Evolutionary conservation across 1,140 invertebrate species (phyloP), one percentile per base, ranked within the genome.

Genomic region (Achatina immaculata): DNA sequence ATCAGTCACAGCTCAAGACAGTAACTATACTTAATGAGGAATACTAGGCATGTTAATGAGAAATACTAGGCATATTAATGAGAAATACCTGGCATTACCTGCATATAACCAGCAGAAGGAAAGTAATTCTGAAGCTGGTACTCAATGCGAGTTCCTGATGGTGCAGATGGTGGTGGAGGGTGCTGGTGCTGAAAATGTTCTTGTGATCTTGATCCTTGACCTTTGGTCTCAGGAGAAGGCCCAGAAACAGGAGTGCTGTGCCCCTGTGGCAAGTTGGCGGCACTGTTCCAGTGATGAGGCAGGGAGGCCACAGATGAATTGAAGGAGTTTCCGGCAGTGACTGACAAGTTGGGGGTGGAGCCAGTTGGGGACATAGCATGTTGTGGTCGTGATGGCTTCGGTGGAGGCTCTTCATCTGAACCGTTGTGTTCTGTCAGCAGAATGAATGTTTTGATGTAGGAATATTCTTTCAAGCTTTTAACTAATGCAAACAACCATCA

Each of bases 341-440:
- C 45, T 55, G 80, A 85, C n/a, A 90, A 84, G 81, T 90, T 90
- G 65, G 90, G 88, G 21, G 89, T 88, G 42, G 90, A 91, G 55
- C 88, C 86, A 58, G 88, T 81, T 55, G 87, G 86, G 65, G 88
- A 89, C 78, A 89, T 93, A 93, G 86, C 82, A 71, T 84, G 86
- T 42, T 80, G 76, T 24, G 88, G 87, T 28, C 87, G 92, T 7
- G 94, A 94, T 72, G 96, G 96, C 91, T 97, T 88, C 0, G 88
- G 88, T 24, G 88, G 88, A 14, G 88, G 88, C 58, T 89, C 88
- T 80, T 96, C 95, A 86, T 96, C 96, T 68, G 95, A 95, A 19
- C 92, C 92, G 91, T 93, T 91, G 43, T 92, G 74, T 91, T 92
- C 92, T 38, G 85, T 73, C 65, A 43, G 28, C 2, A n/a, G n/a